These are phyloP conservation scores for Dryobotodes eremita DNA, from an alignment of 2,888 invertebrate genomes.

Conservation along the genomic window DNA sequence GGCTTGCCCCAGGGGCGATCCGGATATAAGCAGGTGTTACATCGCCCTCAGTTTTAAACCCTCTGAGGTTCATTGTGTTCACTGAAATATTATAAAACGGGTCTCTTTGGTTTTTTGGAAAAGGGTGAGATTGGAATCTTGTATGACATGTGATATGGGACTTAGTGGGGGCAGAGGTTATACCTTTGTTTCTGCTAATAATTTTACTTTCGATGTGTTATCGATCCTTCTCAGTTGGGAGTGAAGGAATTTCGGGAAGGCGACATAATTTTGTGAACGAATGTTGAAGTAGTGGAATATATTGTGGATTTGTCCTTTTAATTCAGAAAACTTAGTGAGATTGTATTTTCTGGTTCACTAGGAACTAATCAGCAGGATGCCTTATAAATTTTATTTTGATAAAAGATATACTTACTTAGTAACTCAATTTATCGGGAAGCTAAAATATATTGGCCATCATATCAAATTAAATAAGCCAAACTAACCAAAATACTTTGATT, in stretches of 20 bases:
- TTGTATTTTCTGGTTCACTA: neutral
- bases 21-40: constrained; percentile 74
- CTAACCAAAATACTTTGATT: constrained; percentile 40
- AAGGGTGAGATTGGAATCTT: constrained; percentile 71
- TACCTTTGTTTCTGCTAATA: constrained; percentile 56
- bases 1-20: constrained; percentile 59
- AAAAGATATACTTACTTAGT: neutral
- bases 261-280: constrained; percentile 31
- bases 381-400: neutral
- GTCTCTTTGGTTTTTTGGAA: constrained; percentile 71
- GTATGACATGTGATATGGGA: constrained; percentile 66
- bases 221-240: constrained; percentile 38
- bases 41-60: constrained; percentile 64
- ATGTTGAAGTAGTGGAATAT: constrained; percentile 3
- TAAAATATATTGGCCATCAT: neutral
- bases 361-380: neutral
- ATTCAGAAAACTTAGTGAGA: neutral
- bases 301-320: neutral
- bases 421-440: neutral
- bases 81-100: constrained; percentile 75
- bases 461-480: constrained; percentile 10
- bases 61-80: constrained; percentile 71
- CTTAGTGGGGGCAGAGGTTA: constrained; percentile 51
- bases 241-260: constrained; percentile 1
- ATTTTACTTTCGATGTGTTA: constrained; percentile 57